Percentiles rank a stretch among this genome's conserved stretches.
Conservation (phyloP, 2,888 invertebrate species). For the Microdon myrmicae region DNA sequence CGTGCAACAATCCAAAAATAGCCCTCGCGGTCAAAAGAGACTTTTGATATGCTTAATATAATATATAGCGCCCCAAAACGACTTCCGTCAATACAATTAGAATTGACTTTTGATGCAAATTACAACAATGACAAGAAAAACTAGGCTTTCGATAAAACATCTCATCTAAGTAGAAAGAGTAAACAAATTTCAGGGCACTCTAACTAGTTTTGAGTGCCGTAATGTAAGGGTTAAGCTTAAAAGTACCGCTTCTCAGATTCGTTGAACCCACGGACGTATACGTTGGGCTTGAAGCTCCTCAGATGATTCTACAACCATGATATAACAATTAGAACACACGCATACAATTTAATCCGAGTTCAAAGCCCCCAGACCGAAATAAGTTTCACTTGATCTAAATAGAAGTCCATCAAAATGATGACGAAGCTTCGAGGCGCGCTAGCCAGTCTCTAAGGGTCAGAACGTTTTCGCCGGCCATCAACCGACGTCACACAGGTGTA, state of each 20-base stretch:
- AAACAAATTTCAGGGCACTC: too few species aligned
- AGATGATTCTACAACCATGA: slow-evolving; percentile 30
- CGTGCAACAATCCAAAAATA: too few species aligned
- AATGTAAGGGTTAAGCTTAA: too few species aligned
- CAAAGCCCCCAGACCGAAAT: slow-evolving; percentile 36
- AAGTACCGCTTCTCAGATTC: slow-evolving; percentile 28
- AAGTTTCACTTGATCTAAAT: slow-evolving; percentile 44
- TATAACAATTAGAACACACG: slow-evolving; percentile 32
- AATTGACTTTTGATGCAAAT: too few species aligned
- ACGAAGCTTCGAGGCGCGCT: slow-evolving; percentile 19
- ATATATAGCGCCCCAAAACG: too few species aligned
- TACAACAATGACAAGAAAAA: too few species aligned
- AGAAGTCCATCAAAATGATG: slow-evolving; percentile 18
- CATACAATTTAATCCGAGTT: slow-evolving; percentile 23
- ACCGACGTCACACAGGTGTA: slow-evolving; percentile 32
- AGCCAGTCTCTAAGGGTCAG: slow-evolving; percentile 2
- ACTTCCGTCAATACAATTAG: too few species aligned
- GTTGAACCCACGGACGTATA: slow-evolving; percentile 42
- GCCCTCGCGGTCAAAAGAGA: too few species aligned
- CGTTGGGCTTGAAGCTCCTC: slow-evolving; percentile 33
- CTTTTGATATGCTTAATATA: too few species aligned
- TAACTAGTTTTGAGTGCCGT: too few species aligned
- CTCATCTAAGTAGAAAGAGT: too few species aligned
- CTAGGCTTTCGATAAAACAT: too few species aligned
- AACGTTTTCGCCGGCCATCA: slow-evolving; percentile 21